Conservation (phyloP, 2,113 vertebrate species). For the Sylvilagus bachmani region DNA sequence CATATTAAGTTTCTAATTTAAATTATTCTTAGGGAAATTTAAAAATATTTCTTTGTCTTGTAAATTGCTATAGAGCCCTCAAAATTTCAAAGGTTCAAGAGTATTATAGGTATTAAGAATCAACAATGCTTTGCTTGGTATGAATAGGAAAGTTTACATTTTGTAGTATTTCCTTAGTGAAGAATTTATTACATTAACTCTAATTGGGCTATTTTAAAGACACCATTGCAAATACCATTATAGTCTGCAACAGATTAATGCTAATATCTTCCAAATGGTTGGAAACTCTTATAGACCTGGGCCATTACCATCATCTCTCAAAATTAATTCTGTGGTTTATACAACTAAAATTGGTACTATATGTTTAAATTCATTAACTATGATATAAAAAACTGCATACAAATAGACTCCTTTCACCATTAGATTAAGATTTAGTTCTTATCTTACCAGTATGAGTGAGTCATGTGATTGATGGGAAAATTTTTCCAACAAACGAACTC, state of each 20-base stretch:
- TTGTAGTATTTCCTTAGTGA: slow-evolving; percentile 71
- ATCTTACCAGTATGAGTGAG: not conserved
- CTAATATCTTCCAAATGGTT: slow-evolving; percentile 61
- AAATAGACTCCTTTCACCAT: not conserved
- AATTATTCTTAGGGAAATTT: slow-evolving; percentile 32
- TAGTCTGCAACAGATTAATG: slow-evolving; percentile 63
- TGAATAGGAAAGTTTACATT: slow-evolving; percentile 34
- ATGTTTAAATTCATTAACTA: slow-evolving; percentile 30
- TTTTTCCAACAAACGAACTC: not conserved
- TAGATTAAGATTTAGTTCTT: not conserved
- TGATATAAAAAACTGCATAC: slow-evolving; percentile 30
- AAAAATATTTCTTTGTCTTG: not conserved
- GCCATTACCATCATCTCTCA: not conserved
- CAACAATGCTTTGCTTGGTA: slow-evolving; percentile 22
- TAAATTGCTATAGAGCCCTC: not conserved
- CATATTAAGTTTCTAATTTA: slow-evolving; percentile 35
- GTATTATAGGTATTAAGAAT: not conserved
- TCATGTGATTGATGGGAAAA: not conserved
- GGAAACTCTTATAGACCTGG: not conserved
- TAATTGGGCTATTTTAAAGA: slow-evolving; percentile 69
- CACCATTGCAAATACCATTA: slow-evolving; percentile 57
- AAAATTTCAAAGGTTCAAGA: slow-evolving; percentile 50
- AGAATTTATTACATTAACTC: slow-evolving; percentile 58
- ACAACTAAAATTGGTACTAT: not conserved
- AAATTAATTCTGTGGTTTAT: slow-evolving; percentile 43